Evolutionary conservation across 2,888 invertebrate genomes (phyloP), one percentile per base, ranked within the genome.

Genomic region (Synanthedon andrenaeformis): DNA sequence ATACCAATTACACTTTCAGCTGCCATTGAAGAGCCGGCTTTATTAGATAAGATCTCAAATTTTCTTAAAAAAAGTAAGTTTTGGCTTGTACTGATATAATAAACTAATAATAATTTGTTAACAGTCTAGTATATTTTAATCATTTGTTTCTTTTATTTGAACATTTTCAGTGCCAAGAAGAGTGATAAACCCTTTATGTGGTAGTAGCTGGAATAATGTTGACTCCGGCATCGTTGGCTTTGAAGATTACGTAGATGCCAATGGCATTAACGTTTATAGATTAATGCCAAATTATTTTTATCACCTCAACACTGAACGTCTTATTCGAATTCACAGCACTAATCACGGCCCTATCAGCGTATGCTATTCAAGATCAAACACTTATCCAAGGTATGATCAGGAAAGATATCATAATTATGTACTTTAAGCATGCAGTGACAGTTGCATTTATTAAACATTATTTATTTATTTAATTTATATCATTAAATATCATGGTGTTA

Each of bases 261-360:
- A 89, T 41, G 90, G 88, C 54, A 82, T 89, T 1, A 91, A 91
- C 69, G 93, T 89, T 72, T 93, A 94, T 67, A 87, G 91, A 52
- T 74, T 94, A 41, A 89, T 91, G 57, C 89, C 94, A 0, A 93
- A 94, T 74, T 94, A 94, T 66, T 94, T 94, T 81, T 92, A 75
- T 59, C 73, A 69, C 0, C 73, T 79, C 17, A 89, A 89, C 48
- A 62, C 62, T 4, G 71, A 75, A 35, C 75, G 86, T 13, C 67
- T 69, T 49, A 61, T 90, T 6, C 82, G 74, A 62, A 73, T 91
- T 52, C 82, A 85, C 65, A 85, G 86, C 28, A 69, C 74, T 28
- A 82, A 79, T 10, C 70, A 67, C 55, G 86, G 84, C 1, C 66
- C 70, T 14, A 69, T 91, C 13, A 87, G 72, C 19, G 82, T 92